phyloP scores from a whole-genome alignment of 2,888 invertebrate genomes.

The Lithosia quadra region DNA sequence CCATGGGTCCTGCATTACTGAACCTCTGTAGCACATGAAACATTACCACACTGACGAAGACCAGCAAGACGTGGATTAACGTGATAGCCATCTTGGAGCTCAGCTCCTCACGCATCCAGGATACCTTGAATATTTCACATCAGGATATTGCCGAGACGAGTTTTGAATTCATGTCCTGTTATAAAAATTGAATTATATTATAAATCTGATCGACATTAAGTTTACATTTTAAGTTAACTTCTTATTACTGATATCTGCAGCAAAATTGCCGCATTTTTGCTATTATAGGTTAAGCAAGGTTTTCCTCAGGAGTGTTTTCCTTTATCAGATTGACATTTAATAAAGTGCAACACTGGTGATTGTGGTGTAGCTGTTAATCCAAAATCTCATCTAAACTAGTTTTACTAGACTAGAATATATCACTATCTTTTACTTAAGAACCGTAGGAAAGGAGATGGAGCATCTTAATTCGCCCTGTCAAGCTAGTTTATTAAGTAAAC shows the following conservation, averaged over 20 bases:
- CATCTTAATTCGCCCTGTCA: neutral
- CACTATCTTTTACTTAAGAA: neutral
- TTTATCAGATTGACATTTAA: neutral
- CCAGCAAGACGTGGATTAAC: constrained; percentile 59
- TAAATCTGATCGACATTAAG: neutral
- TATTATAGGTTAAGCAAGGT: neutral
- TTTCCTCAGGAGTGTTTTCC: neutral
- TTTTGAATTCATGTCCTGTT: neutral
- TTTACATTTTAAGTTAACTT: neutral
- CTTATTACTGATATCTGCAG: neutral
- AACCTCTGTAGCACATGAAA: constrained; percentile 53
- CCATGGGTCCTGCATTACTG: constrained; percentile 49
- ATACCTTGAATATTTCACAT: too few species aligned
- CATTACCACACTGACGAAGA: constrained; percentile 57
- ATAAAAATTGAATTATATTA: neutral
- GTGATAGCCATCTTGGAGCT: constrained; percentile 38
- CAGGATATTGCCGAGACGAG: neutral
- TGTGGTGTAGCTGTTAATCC: neutral
- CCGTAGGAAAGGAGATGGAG: neutral
- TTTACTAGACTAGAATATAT: neutral
- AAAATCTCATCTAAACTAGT: neutral
- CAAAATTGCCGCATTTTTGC: neutral
- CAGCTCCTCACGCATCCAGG: neutral
- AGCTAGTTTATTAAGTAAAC: neutral
- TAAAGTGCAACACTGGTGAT: neutral